Percentiles rank a stretch among this genome's conserved stretches.
These are phyloP conservation scores for Lepidochrysops patricia DNA, from an alignment of 2,888 invertebrate genomes.

Conservation along the genomic window DNA sequence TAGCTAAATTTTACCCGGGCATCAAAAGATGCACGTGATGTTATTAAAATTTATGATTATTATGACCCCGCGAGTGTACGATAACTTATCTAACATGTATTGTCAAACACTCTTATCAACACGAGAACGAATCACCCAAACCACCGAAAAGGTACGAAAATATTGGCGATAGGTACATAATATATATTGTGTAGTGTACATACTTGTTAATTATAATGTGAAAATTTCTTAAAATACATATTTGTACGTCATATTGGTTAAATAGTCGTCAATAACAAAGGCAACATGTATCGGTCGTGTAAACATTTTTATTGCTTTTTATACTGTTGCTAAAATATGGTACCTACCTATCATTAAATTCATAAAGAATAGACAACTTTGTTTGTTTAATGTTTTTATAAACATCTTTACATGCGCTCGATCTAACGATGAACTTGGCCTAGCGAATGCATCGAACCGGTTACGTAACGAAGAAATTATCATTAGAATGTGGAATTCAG, in stretches of 20 bases:
- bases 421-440: conserved; percentile 38
- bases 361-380: too few species aligned
- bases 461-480: conserved; percentile 28
- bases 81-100: conserved; percentile 11
- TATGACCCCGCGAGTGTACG: conserved; percentile 11
- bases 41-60: conserved; percentile 4
- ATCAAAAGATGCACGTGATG: background rate
- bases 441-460: conserved; percentile 32
- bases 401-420: conserved; percentile 9
- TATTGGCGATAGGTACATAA: too few species aligned
- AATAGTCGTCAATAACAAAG: too few species aligned
- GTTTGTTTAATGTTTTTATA: background rate
- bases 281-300: too few species aligned
- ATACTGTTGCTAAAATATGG: background rate
- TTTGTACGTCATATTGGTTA: too few species aligned
- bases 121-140: background rate
- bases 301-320: background rate
- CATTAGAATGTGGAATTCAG: conserved; percentile 10
- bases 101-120: conserved; percentile 14
- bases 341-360: too few species aligned
- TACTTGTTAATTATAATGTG: too few species aligned
- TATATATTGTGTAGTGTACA: too few species aligned
- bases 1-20: background rate
- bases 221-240: too few species aligned
- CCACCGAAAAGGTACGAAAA: background rate